Evolutionary conservation across 1,140 invertebrate species (phyloP).

Genomic region (Zaprionus davidi): DNA sequence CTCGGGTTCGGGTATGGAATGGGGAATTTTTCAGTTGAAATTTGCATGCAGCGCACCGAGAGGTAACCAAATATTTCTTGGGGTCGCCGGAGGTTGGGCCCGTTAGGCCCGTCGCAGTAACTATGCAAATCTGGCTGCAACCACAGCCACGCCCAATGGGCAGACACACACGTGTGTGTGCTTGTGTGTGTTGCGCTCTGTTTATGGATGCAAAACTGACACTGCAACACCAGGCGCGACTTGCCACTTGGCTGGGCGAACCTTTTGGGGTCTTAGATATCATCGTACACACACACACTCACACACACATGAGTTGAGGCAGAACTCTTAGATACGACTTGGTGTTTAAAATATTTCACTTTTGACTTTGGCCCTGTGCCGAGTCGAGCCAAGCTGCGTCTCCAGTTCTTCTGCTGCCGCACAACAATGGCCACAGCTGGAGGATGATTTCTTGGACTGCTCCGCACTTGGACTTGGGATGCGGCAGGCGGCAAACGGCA

Average conservation of each 20-base stretch:
- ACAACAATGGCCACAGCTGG: slow-evolving; percentile 61
- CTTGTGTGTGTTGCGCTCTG: slow-evolving; percentile 53
- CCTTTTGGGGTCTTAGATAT: slow-evolving; percentile 33
- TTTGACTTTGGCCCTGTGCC: slow-evolving; percentile 54
- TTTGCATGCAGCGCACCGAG: slow-evolving; percentile 31
- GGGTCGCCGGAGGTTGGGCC: slow-evolving; percentile 46
- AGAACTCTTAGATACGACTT: slow-evolving; percentile 29
- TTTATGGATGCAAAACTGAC: slow-evolving; percentile 71
- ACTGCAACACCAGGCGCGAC: slow-evolving; percentile 55
- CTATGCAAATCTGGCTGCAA: slow-evolving; percentile 35
- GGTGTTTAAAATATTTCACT: slow-evolving; percentile 79
- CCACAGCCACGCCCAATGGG: slow-evolving; percentile 29
- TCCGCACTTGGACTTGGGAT: background rate
- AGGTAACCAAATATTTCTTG: slow-evolving; percentile 43
- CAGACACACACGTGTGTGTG: slow-evolving; percentile 12
- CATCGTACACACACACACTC: slow-evolving; percentile 21
- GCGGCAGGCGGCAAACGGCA: slow-evolving; percentile 15
- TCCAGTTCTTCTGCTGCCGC: slow-evolving; percentile 24
- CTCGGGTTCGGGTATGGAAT: background rate
- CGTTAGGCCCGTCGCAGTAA: slow-evolving; percentile 29
- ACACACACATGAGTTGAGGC: background rate
- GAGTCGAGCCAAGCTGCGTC: background rate
- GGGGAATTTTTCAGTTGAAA: slow-evolving; percentile 25
- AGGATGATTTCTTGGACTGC: slow-evolving; percentile 36
- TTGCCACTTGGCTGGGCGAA: slow-evolving; percentile 33